phyloP scores from a whole-genome alignment of 2,797 vertebrate species.

The Trematomus bernacchii region DNA sequence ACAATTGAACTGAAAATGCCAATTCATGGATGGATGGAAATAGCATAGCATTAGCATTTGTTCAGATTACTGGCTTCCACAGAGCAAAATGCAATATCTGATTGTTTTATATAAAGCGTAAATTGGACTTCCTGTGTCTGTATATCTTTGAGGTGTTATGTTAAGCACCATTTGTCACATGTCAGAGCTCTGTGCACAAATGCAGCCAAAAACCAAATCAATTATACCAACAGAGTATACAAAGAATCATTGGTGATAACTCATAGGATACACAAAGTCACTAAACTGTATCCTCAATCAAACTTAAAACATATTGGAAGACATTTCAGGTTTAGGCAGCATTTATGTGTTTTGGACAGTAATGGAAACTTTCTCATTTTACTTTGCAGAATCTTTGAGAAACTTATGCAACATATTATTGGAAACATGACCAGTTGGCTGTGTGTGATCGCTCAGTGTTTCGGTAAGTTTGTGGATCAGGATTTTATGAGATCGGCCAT shows the following conservation, averaged over 20 bases:
- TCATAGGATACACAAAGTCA: no score
- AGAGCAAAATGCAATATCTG: no score
- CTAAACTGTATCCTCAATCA: background rate
- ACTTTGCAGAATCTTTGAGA: background rate
- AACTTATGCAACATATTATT: background rate
- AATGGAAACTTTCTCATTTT: background rate
- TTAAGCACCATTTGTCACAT: background rate
- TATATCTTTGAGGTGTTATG: background rate
- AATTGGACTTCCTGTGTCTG: background rate
- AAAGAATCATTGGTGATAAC: no score
- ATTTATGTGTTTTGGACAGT: no score
- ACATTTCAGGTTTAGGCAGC: no score
- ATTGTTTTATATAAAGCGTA: background rate
- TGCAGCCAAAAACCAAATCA: background rate
- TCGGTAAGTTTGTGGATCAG: conserved; percentile 31
- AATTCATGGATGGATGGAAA: background rate
- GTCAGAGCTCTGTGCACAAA: background rate
- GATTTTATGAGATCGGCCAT: conserved; percentile 58
- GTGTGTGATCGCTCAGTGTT: background rate
- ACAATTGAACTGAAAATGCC: background rate
- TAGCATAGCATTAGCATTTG: background rate
- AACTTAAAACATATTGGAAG: no score
- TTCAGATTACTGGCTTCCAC: background rate
- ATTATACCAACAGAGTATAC: background rate
- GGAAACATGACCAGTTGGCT: background rate